Evolutionary conservation across 2,888 invertebrate genomes (phyloP), one percentile per base, ranked within the genome.

Genomic region (Calliopum simillimum): DNA sequence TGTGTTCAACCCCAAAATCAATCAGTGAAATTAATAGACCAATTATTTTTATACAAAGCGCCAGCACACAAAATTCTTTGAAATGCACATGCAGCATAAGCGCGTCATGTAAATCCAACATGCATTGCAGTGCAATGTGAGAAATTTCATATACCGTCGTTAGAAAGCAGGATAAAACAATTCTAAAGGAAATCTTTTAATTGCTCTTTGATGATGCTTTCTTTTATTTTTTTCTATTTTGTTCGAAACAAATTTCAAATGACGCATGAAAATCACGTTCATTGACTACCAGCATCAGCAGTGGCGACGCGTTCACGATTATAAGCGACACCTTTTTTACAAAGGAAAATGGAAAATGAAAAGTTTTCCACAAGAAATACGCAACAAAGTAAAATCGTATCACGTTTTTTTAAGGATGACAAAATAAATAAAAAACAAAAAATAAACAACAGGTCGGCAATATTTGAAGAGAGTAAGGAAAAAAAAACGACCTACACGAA

Each of bases 221-320:
- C n/a, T n/a, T n/a, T n/a, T n/a, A n/a, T n/a, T n/a, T n/a, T n/a
- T n/a, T n/a, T n/a, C n/a, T n/a, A n/a, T n/a, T n/a, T n/a, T 19
- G 21, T 11, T 51, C n/a, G 51, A 14, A 41, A 16, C 16, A 44
- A 59, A 59, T n/a, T 59, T 59, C 19, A 51, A 58, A 56, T 70
- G 70, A 70, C 70, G 70, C 59, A 65, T 49, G 55, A 44, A 65
- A 51, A 33, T 65, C 70, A 70, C 70, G 70, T 70, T 70, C 58
- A 33, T 25, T 4, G 19, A 53, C 16, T 53, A 21, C 19, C 33
- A 59, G 12, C 59, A 59, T 16, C 16, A 61, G 46, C 43, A 61
- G 12, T 21, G 13, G 23, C 44, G 21, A 61, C 61, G 19, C 8
- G 16, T 12, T 16, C 43, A 59, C n/a, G 59, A 19, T 16, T 5